Evolutionary conservation across 2,113 vertebrate genomes (phyloP).

Genomic region (Petroica traversi): DNA sequence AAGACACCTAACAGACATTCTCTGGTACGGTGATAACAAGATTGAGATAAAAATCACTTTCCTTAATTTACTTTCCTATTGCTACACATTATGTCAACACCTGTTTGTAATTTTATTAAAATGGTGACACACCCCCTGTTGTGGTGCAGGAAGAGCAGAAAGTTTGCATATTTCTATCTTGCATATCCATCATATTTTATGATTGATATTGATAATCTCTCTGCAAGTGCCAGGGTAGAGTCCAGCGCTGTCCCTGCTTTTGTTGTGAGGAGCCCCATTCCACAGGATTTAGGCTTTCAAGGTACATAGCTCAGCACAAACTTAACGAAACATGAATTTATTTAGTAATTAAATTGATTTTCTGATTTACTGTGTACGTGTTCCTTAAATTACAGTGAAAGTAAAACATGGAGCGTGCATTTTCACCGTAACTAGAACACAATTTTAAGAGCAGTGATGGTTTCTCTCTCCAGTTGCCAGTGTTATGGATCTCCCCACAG

Average conservation of each 20-base stretch:
- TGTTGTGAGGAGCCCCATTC: background rate
- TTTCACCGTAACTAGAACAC: background rate
- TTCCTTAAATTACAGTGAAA: background rate
- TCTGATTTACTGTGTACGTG: background rate
- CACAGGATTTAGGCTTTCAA: background rate
- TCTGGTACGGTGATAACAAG: background rate
- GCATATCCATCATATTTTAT: background rate
- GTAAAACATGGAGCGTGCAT: background rate
- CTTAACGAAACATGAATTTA: background rate
- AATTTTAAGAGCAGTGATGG: too few relatives aligned
- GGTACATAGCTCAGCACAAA: background rate
- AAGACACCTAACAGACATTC: background rate
- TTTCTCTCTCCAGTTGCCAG: background rate
- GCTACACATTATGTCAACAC: background rate
- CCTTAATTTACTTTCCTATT: slow-evolving; percentile 37
- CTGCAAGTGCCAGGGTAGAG: background rate
- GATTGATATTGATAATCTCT: background rate
- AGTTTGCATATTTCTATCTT: background rate
- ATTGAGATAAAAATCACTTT: slow-evolving; percentile 8
- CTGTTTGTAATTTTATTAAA: slow-evolving; percentile 22
- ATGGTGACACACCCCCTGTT: background rate
- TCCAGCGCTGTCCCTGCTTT: background rate
- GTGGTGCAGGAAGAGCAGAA: background rate
- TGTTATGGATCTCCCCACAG: background rate
- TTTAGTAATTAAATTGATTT: background rate